Evolutionary conservation across 2,113 vertebrate species (phyloP).

Genomic region (Aspidoscelis tigris): DNA sequence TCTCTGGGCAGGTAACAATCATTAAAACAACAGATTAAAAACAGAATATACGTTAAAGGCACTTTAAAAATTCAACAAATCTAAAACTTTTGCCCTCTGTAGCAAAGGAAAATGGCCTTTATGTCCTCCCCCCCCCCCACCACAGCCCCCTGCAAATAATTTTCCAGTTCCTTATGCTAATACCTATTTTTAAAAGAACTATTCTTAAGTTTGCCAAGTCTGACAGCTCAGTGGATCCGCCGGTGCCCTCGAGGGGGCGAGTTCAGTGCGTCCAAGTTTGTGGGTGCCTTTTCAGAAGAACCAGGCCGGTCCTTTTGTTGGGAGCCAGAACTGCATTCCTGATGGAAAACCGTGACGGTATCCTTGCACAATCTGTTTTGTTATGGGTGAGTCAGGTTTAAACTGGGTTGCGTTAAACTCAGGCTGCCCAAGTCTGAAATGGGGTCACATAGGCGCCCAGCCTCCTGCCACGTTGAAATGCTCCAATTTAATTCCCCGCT

Average conservation of each 20-base stretch:
- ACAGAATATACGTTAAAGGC: too few relatives aligned
- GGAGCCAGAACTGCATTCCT: background rate
- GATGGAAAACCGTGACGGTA: too few relatives aligned
- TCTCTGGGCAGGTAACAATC: too few relatives aligned
- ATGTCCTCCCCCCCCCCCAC: too few relatives aligned
- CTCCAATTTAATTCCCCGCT: slow-evolving; percentile 23
- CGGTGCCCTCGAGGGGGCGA: background rate
- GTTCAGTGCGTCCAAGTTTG: background rate
- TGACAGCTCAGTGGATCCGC: background rate
- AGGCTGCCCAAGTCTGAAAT: slow-evolving; percentile 3
- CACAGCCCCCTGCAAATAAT: too few relatives aligned
- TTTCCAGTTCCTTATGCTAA: too few relatives aligned
- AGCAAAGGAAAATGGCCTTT: too few relatives aligned
- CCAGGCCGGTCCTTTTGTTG: background rate
- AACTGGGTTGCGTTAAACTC: slow-evolving; percentile 29
- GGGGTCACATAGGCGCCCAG: slow-evolving; percentile 38
- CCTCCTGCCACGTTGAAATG: slow-evolving; percentile 40
- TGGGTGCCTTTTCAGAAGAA: background rate
- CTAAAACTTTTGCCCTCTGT: too few relatives aligned
- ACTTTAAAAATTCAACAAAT: too few relatives aligned
- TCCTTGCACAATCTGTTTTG: slow-evolving; percentile 25
- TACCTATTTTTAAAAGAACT: too few relatives aligned
- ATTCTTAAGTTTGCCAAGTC: background rate
- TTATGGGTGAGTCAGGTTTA: slow-evolving; percentile 52
- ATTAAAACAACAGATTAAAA: too few relatives aligned